Evolutionary conservation across 2,113 vertebrate genomes (phyloP).

Genomic region (Malurus alboscapulatus): DNA sequence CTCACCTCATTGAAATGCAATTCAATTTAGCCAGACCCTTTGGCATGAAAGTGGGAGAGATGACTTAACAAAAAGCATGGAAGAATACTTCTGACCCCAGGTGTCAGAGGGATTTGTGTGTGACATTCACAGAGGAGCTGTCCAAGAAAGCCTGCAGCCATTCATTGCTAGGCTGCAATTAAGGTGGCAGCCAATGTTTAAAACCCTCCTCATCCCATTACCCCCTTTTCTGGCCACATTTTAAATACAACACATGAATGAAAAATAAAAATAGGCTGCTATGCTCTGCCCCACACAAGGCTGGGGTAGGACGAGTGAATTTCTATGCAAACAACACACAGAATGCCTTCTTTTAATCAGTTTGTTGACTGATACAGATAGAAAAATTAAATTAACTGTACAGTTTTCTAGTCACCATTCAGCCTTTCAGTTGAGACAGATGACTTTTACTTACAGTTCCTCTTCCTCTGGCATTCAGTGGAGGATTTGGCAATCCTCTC

Average conservation of each 20-base stretch:
- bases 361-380: not conserved
- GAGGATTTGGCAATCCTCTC: conserved; percentile 27
- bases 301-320: not conserved
- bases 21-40: conserved; percentile 25
- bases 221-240: not conserved
- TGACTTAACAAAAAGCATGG: conserved; percentile 26
- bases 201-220: not conserved
- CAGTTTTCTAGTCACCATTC: not conserved
- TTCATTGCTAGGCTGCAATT: not conserved
- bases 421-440: conserved; percentile 28
- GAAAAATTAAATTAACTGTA: not conserved
- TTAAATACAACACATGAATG: not conserved
- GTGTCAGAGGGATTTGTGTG: not conserved
- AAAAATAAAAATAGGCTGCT: not conserved
- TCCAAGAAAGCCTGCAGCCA: not conserved
- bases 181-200: conserved; percentile 15
- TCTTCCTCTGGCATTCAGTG: conserved; percentile 44
- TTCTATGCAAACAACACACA: not conserved
- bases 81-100: not conserved
- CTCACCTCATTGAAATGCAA: conserved; percentile 44
- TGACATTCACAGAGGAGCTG: not conserved
- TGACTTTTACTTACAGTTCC: conserved; percentile 8
- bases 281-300: not conserved
- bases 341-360: not conserved
- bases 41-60: conserved; percentile 14